Evolutionary conservation across 2,888 invertebrate species (phyloP).

Genomic region (Calameuta pallipes): DNA sequence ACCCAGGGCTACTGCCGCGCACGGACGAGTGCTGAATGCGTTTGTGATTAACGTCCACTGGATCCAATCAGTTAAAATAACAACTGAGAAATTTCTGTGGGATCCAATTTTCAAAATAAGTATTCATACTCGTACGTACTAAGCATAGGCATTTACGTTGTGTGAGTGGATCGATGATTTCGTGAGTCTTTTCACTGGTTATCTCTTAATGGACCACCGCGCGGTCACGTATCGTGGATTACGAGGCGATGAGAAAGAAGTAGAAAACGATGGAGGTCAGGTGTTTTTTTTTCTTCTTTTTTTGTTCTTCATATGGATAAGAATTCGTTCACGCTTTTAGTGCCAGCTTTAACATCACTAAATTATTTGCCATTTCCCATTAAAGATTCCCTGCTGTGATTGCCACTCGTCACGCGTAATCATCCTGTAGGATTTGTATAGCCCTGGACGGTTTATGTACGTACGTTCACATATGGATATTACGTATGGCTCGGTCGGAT

Average conservation of each 20-base stretch:
- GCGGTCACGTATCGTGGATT: background rate
- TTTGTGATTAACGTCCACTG: background rate
- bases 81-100: background rate
- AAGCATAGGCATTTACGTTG: background rate
- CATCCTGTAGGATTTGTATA: background rate
- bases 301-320: background rate
- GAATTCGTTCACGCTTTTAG: background rate
- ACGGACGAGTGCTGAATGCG: background rate
- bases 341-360: background rate
- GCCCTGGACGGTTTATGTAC: background rate
- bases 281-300: background rate
- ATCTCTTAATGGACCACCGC: background rate
- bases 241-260: background rate
- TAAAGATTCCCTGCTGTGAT: constrained; percentile 2
- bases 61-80: background rate
- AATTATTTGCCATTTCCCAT: constrained; percentile 3
- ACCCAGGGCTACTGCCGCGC: background rate
- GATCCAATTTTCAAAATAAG: background rate
- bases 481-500: background rate
- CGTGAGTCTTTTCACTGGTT: background rate
- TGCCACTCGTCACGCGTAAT: background rate
- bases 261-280: background rate
- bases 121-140: background rate
- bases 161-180: background rate
- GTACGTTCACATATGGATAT: background rate